A percentile compares a stretch with the other conserved stretches of the same genome.
Evolutionary conservation across 2,113 vertebrate species (phyloP).

Genomic region (Tor tambroides): DNA sequence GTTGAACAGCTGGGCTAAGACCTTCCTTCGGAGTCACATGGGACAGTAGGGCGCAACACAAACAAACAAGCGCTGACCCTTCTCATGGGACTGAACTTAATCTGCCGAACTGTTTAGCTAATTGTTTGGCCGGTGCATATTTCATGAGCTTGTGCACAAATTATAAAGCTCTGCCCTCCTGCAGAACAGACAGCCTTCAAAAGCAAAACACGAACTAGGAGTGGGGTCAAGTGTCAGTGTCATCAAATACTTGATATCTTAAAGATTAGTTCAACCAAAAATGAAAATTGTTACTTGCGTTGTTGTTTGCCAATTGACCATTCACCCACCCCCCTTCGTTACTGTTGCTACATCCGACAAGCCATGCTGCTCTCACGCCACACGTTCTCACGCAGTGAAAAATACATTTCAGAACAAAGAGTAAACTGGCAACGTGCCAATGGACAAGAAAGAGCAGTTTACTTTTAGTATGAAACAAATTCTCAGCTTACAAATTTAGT

Average conservation of each 20-base stretch:
- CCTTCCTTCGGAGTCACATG: slow-evolving; percentile 23
- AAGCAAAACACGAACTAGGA: background rate
- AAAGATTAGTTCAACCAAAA: background rate
- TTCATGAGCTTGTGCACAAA: slow-evolving; percentile 69
- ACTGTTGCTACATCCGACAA: too few relatives aligned
- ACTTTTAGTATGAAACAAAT: too few relatives aligned
- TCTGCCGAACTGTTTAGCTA: slow-evolving; percentile 61
- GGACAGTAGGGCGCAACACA: background rate
- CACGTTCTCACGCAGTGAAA: too few relatives aligned
- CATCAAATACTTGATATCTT: background rate
- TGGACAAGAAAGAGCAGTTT: too few relatives aligned
- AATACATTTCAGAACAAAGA: too few relatives aligned
- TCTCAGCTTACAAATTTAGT: too few relatives aligned
- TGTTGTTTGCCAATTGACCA: background rate
- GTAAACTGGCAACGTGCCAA: too few relatives aligned
- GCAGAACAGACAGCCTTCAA: background rate
- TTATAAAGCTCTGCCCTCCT: slow-evolving; percentile 59
- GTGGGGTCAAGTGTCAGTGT: background rate
- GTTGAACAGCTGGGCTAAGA: slow-evolving; percentile 39
- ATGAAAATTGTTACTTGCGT: background rate
- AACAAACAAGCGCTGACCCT: slow-evolving; percentile 14
- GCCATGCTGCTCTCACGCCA: too few relatives aligned
- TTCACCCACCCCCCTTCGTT: background rate
- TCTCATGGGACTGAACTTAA: slow-evolving; percentile 55
- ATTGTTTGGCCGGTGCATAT: slow-evolving; percentile 73